Evolutionary conservation across 2,113 vertebrate species (phyloP).

Genomic region (Fulmarus glacialis): DNA sequence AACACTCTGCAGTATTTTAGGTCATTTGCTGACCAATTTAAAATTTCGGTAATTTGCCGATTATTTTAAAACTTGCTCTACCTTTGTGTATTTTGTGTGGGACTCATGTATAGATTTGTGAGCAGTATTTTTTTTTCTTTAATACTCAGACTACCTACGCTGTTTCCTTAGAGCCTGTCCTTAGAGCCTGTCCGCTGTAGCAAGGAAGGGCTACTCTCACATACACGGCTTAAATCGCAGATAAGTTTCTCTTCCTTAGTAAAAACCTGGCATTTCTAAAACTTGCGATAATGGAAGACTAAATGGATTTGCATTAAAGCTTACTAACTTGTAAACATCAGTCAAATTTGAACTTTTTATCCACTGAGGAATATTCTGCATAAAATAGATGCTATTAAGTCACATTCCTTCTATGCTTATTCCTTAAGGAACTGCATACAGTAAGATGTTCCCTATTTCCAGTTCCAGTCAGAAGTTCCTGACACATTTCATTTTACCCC

Average conservation of each 20-base stretch:
- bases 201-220: neutral
- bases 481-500: neutral
- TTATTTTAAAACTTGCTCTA: neutral
- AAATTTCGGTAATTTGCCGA: neutral
- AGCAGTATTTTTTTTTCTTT: neutral
- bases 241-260: neutral
- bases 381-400: neutral
- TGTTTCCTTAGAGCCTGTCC: neutral
- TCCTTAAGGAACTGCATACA: neutral
- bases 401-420: neutral
- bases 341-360: neutral
- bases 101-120: neutral
- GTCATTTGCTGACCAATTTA: neutral
- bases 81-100: neutral
- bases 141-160: neutral
- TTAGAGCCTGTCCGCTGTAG: neutral
- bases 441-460: neutral
- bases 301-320: neutral
- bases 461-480: neutral
- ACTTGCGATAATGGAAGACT: neutral
- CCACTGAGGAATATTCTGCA: neutral
- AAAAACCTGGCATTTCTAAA: neutral
- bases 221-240: fast-evolving
- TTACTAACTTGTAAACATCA: neutral
- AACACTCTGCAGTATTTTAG: neutral